Base-by-base conservation (phyloP, 2,113 vertebrate species). In the Tretioscincus oriximinensis region DNA sequence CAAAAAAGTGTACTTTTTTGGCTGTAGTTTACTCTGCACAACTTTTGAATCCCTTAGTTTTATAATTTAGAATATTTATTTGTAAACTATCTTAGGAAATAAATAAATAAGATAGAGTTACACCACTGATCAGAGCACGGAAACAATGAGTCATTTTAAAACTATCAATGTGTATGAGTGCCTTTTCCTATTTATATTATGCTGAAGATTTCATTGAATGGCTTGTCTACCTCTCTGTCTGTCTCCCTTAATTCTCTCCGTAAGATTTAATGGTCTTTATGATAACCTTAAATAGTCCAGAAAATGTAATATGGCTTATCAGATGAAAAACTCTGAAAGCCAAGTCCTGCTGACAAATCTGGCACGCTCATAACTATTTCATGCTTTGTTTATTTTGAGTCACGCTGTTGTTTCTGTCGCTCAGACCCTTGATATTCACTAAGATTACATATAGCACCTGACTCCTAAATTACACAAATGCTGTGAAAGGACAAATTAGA, bases 91-190 rank as follows among this genome's bases (percentile, higher is more conserved):
- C 11, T 51, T 54, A 54, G 51, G 51, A 54, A 54, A 54, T 54
- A 54, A 54, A 54, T 49, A 49, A 49, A 49, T 49, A 49, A 49
- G n/a, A 49, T 54, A 54, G 16, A 71, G 0, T 84, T 75, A 81
- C 66, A 74, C 85, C 61, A 84, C 22, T 90, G 68, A 83, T 85
- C 54, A 75, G 14, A 79, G 66, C 87, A 49, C 65, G 81, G 87
- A 84, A 84, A 84, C 85, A 83, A 86, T 86, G 49, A 88, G 74
- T 81, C 58, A 83, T 87, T 83, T 87, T 49, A 58, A 77, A 64
- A 72, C 87, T 41, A 16, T 64, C 24, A 65, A 78, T 49, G 31
- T 29, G 78, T 80, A n/a, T 65, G 78, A 85, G 65, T 60, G 77
- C 35, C 78, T 89, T 41, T 58, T 31, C 47, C 82, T 65, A 31